phyloP scores from a whole-genome alignment of 1,140 invertebrate species.

The Rhizoglyphus robini region DNA sequence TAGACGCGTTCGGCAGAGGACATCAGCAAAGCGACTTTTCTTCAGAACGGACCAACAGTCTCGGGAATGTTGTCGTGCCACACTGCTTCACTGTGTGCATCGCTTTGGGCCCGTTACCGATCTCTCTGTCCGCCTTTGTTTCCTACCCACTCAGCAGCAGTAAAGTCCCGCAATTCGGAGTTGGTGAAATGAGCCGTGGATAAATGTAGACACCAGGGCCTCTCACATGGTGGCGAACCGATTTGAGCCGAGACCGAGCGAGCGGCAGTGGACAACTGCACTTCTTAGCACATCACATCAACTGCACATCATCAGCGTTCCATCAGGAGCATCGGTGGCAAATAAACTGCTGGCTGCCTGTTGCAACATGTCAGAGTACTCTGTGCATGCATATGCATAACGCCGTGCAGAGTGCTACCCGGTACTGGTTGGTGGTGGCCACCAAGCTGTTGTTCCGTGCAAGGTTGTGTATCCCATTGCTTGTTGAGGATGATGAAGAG shows the following conservation, averaged over 20 bases:
- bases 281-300: not conserved
- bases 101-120: not conserved
- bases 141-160: not conserved
- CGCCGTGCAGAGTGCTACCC: no score
- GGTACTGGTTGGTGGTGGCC: not conserved
- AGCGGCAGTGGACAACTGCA: not conserved
- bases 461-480: not conserved
- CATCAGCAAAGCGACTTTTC: conserved; percentile 5
- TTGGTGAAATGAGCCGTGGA: not conserved
- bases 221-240: not conserved
- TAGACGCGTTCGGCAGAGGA: not conserved
- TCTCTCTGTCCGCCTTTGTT: not conserved
- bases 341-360: conserved; percentile 7
- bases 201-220: not conserved
- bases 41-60: not conserved
- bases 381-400: not conserved
- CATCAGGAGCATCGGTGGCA: conserved; percentile 1
- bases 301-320: not conserved
- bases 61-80: not conserved
- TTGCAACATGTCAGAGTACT: conserved; percentile 4
- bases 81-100: not conserved
- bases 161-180: not conserved
- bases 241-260: not conserved
- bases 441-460: not conserved
- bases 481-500: not conserved